Evolutionary conservation across 1,140 invertebrate genomes (phyloP), one percentile per base, ranked within the genome.

Genomic region (Drosophila guanche): DNA sequence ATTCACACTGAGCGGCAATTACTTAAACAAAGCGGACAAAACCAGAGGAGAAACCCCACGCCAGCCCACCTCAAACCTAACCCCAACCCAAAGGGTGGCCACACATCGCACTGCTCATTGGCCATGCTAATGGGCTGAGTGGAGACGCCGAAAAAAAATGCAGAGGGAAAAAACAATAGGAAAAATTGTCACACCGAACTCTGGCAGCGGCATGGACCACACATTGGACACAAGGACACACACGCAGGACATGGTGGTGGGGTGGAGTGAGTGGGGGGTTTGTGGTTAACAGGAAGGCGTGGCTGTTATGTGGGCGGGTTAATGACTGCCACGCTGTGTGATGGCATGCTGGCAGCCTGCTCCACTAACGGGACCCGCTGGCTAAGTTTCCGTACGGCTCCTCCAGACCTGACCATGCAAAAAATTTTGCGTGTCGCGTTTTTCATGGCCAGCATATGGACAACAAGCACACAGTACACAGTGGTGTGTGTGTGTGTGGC

Each of bases 171-270:
- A 65, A 66, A 43, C 22, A 29, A 33, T 41, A 27, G 12, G 43
- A 63, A 63, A 63, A 63, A 63, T 63, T 63, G 61, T 63, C 61
- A 63, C 61, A 63, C 61, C 42, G 63, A 47, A 48, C 61, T 65
- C 43, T 42, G 47, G 59, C 27, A 60, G 33, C 54, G 40, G 25
- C 60, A 58, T 37, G 33, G 33, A 37, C 33, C 46, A 53, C 54
- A 27, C 56, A 27, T 48, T 12, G 33, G 10, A 22, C 14, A 45
- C 7, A 16, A 14, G 16, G 12, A 45, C 42, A 20, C 7, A 53
- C 40, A 25, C 53, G 25, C 40, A 22, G 14, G 12, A 25, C 8
- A 14, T 57, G 55, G 55, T 52, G 46, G 16, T 6, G 6, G 12
- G 14, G 5, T 10, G 33, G 27, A 6, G 58, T 27, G 37, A 14